Evolutionary conservation across 2,888 invertebrate species (phyloP).

Genomic region (Chloroclysta siterata): DNA sequence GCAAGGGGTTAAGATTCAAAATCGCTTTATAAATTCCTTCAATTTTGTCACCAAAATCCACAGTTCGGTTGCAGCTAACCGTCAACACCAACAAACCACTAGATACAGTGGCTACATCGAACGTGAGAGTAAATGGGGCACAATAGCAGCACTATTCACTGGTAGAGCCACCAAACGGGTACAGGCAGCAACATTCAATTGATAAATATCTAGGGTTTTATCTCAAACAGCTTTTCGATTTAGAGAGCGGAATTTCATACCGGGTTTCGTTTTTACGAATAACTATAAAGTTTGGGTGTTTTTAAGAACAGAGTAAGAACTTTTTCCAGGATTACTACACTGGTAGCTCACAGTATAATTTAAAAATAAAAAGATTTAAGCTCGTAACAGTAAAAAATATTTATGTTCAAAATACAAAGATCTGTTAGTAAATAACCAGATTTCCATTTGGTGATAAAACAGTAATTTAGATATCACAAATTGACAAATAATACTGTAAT

Average conservation of each 20-base stretch:
- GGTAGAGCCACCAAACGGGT: slow-evolving; percentile 13
- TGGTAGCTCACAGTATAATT: too few relatives aligned
- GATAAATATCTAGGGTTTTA: not conserved
- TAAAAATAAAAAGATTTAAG: too few relatives aligned
- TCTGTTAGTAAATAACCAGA: too few relatives aligned
- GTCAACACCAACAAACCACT: slow-evolving; percentile 18
- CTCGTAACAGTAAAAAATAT: too few relatives aligned
- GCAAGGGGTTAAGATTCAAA: not conserved
- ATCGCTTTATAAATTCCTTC: not conserved
- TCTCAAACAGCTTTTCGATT: too few relatives aligned
- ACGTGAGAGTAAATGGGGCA: slow-evolving; percentile 21
- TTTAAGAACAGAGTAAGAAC: not conserved
- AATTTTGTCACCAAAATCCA: slow-evolving; percentile 5
- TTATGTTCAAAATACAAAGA: too few relatives aligned
- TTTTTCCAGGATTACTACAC: too few relatives aligned
- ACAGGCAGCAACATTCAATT: not conserved
- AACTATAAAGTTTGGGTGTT: not conserved
- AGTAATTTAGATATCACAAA: not conserved
- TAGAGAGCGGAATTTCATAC: too few relatives aligned
- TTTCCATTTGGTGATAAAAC: not conserved
- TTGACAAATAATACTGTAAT: not conserved
- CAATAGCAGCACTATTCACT: slow-evolving; percentile 18
- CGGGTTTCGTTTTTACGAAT: too few relatives aligned
- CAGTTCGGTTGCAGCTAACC: slow-evolving; percentile 9
- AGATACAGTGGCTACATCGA: slow-evolving; percentile 10